These are phyloP conservation scores for Lagopus muta DNA, from an alignment of 2,113 vertebrate species.

Conservation along the genomic window DNA sequence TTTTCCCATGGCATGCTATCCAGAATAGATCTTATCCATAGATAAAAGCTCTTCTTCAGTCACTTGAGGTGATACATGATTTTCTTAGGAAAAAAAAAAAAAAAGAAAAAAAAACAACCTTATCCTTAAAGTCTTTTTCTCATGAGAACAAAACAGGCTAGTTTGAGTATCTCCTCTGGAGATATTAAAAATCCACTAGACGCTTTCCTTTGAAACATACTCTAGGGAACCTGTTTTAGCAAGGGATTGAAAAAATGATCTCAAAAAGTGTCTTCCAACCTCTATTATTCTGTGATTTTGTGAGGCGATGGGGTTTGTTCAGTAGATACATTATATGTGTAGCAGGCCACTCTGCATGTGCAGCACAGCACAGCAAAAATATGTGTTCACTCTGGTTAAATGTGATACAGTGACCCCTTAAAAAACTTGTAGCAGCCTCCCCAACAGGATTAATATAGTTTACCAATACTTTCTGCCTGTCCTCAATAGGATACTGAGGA, in stretches of 20 bases:
- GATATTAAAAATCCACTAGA: neutral
- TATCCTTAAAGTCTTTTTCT: neutral
- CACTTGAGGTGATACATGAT: neutral
- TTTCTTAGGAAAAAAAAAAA: neutral
- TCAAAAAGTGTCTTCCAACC: neutral
- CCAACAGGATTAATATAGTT: neutral
- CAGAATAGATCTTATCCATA: neutral
- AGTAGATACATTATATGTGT: accelerated
- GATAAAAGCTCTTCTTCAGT: neutral
- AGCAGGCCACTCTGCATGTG: neutral
- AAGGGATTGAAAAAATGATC: neutral
- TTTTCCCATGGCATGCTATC: accelerated
- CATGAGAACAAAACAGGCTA: neutral
- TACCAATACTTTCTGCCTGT: neutral
- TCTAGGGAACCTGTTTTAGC: neutral
- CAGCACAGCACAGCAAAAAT: neutral
- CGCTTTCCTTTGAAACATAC: neutral
- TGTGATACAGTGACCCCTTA: neutral
- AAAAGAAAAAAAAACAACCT: neutral
- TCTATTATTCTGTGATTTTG: neutral
- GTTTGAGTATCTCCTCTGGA: neutral
- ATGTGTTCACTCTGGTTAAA: neutral
- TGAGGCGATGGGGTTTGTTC: accelerated
- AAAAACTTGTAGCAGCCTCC: accelerated
- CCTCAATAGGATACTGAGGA: neutral